Base-by-base conservation (phyloP, 2,797 vertebrate species). In the Centropyge bicolor region DNA sequence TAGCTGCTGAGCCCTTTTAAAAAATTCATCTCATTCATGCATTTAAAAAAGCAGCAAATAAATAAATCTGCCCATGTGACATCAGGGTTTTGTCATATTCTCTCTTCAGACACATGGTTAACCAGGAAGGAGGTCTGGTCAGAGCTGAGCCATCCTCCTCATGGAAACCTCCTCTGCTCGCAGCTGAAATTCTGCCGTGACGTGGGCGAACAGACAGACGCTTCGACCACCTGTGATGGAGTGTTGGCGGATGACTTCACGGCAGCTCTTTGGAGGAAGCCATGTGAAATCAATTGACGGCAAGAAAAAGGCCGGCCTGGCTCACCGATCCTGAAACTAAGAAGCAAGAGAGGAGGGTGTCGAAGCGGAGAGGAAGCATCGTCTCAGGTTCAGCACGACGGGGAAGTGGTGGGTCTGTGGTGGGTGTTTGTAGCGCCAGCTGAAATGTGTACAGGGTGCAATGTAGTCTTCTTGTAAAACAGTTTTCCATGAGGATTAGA, bases 161-260 rank as follows among this genome's bases (percentile, higher is more conserved):
- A 17, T 77, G 87, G 88, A 89, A 91, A 85, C 74, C 79, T 80
- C 84, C 72, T 40, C 79, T 71, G 60, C 48, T 43, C 20, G 62
- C 62, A 70, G 13, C 51, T 31, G 11, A 43, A 46, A 63, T 35
- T 62, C 82, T 36, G 68, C 85, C 20, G 59, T 75, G 65, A 83
- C n/a, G 78, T 91, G 74, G 71, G 86, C 22, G 59, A 70, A 54
- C 70, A 87, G 63, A 64, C 78, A 80, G 82, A 90, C 66, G 49
- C 83, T 85, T 67, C 74, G 83, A 88, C 86, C 88, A 90, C 89
- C 87, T 86, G 87, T 79, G 81, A 81, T 13, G 73, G 76, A 67
- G 85, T 88, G 93, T 90, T 78, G 89, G 91, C 55, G 68, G 90
- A 91, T 80, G 87, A 88, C 88, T 88, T 90, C 86, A 90, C 68